Evolutionary conservation across 2,888 invertebrate genomes (phyloP).

Genomic region (Oligia latruncula): DNA sequence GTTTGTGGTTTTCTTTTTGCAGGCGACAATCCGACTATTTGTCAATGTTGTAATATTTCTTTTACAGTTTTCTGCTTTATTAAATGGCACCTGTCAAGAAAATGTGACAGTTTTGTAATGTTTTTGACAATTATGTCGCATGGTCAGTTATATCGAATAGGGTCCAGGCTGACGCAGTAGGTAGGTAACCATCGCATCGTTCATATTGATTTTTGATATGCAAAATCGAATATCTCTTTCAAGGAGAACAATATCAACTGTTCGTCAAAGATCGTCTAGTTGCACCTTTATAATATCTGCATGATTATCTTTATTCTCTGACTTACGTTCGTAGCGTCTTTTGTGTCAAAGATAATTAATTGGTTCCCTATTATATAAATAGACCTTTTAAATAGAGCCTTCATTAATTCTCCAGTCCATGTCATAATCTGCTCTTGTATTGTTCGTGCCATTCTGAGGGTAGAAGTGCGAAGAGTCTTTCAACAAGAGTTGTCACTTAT

Average conservation of each 20-base stretch:
- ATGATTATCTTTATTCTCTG: background rate
- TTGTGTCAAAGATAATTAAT: background rate
- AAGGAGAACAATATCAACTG: background rate
- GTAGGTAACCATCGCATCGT: background rate
- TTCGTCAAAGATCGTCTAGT: background rate
- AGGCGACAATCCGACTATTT: background rate
- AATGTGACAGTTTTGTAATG: too few species aligned
- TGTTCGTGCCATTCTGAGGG: background rate
- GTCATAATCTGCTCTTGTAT: background rate
- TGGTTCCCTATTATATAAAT: background rate
- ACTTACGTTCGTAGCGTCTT: background rate
- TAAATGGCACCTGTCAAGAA: background rate
- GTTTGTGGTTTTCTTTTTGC: too few species aligned
- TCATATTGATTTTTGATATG: background rate
- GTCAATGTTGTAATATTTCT: background rate
- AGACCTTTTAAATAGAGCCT: background rate
- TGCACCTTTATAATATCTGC: background rate
- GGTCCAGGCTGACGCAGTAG: background rate
- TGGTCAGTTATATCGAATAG: background rate
- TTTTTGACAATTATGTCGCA: background rate
- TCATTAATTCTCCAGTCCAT: too few species aligned
- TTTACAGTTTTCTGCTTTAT: background rate
- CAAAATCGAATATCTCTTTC: background rate
- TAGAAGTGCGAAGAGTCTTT: background rate
- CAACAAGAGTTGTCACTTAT: background rate